Percentiles rank a stretch among this genome's conserved stretches.
phyloP scores from a whole-genome alignment of 2,113 vertebrate species.

The Orycteropus afer region DNA sequence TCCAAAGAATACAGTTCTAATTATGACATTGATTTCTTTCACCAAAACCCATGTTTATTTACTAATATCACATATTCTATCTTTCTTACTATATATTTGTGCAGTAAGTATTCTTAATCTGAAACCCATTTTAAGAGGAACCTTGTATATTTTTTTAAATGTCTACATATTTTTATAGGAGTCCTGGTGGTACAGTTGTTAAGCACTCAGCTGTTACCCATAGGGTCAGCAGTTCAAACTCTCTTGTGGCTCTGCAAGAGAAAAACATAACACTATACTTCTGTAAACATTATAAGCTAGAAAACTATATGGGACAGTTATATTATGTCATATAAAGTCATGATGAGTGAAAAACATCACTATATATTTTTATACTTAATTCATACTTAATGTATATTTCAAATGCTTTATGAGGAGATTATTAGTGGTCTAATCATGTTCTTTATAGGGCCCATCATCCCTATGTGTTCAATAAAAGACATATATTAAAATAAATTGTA shows the following conservation, averaged over 20 bases:
- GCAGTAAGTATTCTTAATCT: not conserved
- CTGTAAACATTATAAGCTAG: not conserved
- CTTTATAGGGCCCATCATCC: not conserved
- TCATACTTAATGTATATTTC: not conserved
- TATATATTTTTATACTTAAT: not conserved
- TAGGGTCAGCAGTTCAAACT: not conserved
- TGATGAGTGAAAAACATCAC: not conserved
- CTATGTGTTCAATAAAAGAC: not conserved
- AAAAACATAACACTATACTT: not conserved
- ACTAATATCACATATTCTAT: not conserved
- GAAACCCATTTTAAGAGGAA: not conserved
- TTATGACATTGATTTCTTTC: slow-evolving; percentile 55
- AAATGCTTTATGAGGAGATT: not conserved
- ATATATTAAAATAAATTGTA: not conserved
- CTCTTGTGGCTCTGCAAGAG: not conserved
- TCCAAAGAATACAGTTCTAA: slow-evolving; percentile 68
- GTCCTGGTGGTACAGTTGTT: not conserved
- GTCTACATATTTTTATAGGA: not conserved
- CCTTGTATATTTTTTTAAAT: not conserved
- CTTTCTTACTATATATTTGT: not conserved
- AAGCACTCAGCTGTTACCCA: not conserved
- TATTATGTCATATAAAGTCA: not conserved
- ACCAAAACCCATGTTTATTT: not conserved
- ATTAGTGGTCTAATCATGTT: not conserved
- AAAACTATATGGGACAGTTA: not conserved